These are phyloP conservation scores for Parapristionchus giblindavisi DNA, from an alignment of 2,888 invertebrate genomes.

Conservation along the genomic window DNA sequence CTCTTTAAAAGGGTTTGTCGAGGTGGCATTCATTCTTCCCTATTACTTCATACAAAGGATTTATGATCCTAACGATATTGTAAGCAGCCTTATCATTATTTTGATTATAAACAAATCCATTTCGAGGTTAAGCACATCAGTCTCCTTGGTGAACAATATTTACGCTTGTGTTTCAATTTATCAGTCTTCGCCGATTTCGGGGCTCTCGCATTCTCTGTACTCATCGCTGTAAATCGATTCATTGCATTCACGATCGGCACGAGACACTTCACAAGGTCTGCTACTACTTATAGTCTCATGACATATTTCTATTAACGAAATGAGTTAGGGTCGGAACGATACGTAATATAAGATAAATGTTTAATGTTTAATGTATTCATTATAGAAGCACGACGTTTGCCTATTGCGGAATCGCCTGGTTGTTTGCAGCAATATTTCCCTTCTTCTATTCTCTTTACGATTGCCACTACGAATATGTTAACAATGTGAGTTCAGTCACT, in stretches of 20 bases:
- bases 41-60: constrained; percentile 3
- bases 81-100: too few relatives aligned
- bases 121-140: too few relatives aligned
- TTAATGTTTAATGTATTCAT: background rate
- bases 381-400: background rate
- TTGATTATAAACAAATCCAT: too few relatives aligned
- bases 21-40: constrained; percentile 4
- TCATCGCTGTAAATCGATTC: background rate
- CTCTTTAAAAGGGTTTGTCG: constrained; percentile 2
- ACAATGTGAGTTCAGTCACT: background rate
- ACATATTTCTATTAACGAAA: too few relatives aligned
- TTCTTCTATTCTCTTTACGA: background rate
- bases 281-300: too few relatives aligned
- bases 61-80: too few relatives aligned
- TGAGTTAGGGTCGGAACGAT: too few relatives aligned
- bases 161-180: background rate
- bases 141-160: background rate
- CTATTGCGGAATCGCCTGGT: background rate
- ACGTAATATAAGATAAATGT: too few relatives aligned
- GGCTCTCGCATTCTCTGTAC: background rate
- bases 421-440: background rate
- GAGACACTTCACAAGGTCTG: too few relatives aligned
- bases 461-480: background rate
- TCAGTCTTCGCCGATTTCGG: background rate
- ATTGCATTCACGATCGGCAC: background rate